phyloP scores from a whole-genome alignment of 1,140 invertebrate genomes.

The Danaus plexippus region DNA sequence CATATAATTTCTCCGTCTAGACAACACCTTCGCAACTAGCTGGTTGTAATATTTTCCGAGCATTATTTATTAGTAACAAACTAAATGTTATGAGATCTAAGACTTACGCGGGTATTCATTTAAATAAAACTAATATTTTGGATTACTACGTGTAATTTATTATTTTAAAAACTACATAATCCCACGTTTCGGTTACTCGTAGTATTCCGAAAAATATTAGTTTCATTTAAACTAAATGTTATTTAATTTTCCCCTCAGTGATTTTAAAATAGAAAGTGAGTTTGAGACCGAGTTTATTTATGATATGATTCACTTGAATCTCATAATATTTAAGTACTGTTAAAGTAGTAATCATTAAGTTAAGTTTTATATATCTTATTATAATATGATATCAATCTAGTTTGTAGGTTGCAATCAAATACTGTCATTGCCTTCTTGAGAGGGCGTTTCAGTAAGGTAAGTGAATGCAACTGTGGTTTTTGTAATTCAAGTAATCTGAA shows the following conservation, averaged over 20 bases:
- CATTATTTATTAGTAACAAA: no score
- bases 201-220: no score
- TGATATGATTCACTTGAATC: background rate
- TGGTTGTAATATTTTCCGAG: no score
- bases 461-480: constrained; percentile 39
- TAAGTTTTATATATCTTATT: no score
- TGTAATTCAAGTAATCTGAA: constrained; percentile 35
- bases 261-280: constrained; percentile 50
- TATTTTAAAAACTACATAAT: no score
- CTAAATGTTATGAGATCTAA: constrained; percentile 32
- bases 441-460: constrained; percentile 16
- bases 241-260: constrained; percentile 39
- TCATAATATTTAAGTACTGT: no score
- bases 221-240: constrained; percentile 22
- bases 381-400: background rate
- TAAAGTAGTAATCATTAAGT: no score
- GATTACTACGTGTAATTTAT: no score
- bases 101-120: no score
- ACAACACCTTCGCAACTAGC: constrained; percentile 21
- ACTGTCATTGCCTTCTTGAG: background rate
- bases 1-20: constrained; percentile 48
- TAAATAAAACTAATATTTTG: no score
- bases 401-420: no score
- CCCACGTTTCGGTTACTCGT: no score
- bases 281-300: constrained; percentile 34